Conservation (phyloP, 1,140 invertebrate genomes). For the Panagrolaimus sp. region DNA sequence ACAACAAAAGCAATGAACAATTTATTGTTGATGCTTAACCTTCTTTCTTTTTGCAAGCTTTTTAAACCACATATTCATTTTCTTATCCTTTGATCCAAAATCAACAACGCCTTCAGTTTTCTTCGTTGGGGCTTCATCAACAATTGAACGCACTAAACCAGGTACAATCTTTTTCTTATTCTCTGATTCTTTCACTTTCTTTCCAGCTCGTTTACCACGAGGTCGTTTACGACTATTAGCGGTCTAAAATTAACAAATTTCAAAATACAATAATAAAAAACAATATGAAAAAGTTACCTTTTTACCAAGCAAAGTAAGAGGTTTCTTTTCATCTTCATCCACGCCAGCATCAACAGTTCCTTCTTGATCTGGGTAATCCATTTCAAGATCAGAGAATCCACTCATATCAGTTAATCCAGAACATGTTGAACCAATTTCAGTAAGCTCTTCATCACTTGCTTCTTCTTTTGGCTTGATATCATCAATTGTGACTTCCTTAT, state of each 20-base stretch:
- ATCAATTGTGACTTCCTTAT: conserved; percentile 11
- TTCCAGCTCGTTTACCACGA: conserved; percentile 1
- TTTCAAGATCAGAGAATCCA: conserved; percentile 44
- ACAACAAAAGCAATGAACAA: conserved; percentile 17
- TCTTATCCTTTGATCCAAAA: conserved; percentile 22
- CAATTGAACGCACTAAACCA: neutral
- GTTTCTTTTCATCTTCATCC: conserved; percentile 8
- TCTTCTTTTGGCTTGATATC: conserved; percentile 2
- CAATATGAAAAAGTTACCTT: neutral
- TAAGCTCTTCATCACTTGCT: conserved; percentile 32
- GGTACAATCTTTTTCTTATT: conserved; percentile 4
- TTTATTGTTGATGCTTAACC: conserved; percentile 50
- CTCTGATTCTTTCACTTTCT: neutral
- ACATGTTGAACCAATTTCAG: conserved; percentile 46
- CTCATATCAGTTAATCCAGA: conserved; percentile 48
- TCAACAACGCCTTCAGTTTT: conserved; percentile 16
- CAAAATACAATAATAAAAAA: neutral
- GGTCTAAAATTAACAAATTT: conserved; percentile 8
- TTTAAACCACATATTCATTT: conserved; percentile 42
- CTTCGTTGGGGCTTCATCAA: conserved; percentile 15
- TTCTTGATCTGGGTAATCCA: conserved; percentile 40
- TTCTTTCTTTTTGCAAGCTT: conserved; percentile 43
- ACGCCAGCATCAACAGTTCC: conserved; percentile 39
- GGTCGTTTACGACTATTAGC: neutral
- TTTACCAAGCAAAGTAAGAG: neutral